Evolutionary conservation across 2,888 invertebrate species (phyloP), one percentile per base, ranked within the genome.

Genomic region (Eurois occulta): DNA sequence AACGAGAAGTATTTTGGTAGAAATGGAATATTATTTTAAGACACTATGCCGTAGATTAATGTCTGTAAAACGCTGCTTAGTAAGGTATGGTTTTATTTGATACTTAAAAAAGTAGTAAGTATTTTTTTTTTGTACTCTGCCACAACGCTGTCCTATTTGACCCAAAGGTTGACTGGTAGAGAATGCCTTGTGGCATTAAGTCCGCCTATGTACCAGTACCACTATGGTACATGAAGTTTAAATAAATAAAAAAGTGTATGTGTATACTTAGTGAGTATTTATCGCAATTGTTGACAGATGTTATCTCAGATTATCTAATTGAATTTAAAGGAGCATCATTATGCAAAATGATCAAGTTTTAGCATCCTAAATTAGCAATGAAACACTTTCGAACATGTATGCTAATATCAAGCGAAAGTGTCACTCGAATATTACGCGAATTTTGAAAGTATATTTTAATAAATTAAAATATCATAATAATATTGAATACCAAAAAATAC

Each of bases 361-460:
- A 21, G 46, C 46, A 62, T 60, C 16, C 38, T 32, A 32, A 48
- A 67, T 66, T 46, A 72, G 11, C 62, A 66, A 35, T 48, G 55
- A 55, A 67, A 60, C 52, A 77, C 78, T 80, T 81, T 85, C 76
- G 58, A 75, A 78, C 60, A 62, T 75, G 74, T 77, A 79, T 85
- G 80, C 77, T 55, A 86, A 86, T 81, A n/a, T 74, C 13, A 18
- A 60, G 72, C 71, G 81, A 80, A 85, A 86, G 74, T 71, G 43
- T 65, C 32, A 48, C 41, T n/a, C 10, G n/a, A 38, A 7, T 58
- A 65, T 60, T 52, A 55, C 13, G 28, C 8, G 21, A 32, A 60
- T 28, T 60, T 18, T 41, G 2, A 48, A n/a, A 77, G n/a, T 18
- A 69, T 52, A 65, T 52, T 52, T 52, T 6, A 52, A 66, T 52